A percentile compares a stretch with the other conserved stretches of the same genome.
Conservation (phyloP, 2,113 vertebrate genomes). For the Eleginops maclovinus region DNA sequence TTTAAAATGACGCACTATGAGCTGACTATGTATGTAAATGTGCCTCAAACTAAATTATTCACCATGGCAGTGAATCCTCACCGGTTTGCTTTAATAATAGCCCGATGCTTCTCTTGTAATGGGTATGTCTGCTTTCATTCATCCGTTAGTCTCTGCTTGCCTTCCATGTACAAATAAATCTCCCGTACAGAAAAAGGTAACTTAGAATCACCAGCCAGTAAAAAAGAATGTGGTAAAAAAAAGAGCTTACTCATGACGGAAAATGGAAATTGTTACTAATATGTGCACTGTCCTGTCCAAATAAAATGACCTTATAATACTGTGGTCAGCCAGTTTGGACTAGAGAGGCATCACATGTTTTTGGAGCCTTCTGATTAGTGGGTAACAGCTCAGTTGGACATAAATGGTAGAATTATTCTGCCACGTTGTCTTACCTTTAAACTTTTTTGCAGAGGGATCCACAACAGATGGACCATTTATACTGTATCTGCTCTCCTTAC, state of each 20-base stretch:
- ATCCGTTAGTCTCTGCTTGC: constrained; percentile 57
- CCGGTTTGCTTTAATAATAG: constrained; percentile 46
- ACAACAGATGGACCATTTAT: neutral
- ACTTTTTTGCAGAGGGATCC: neutral
- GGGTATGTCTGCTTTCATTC: constrained; percentile 60
- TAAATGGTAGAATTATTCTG: constrained; percentile 12
- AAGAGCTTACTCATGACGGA: constrained; percentile 3
- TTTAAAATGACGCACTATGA: constrained; percentile 37
- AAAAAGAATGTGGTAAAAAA: constrained; percentile 37
- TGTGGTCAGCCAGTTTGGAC: constrained; percentile 37
- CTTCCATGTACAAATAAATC: constrained; percentile 63
- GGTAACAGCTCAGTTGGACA: constrained; percentile 28
- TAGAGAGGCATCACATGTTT: constrained; percentile 38
- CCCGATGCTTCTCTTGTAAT: constrained; percentile 43
- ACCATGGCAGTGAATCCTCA: constrained; percentile 29
- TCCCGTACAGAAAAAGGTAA: constrained; percentile 34
- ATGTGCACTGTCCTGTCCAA: constrained; percentile 18
- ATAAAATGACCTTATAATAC: constrained; percentile 31
- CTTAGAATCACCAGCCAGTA: constrained; percentile 28
- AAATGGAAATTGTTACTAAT: constrained; percentile 47
- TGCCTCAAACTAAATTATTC: constrained; percentile 23
- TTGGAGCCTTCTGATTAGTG: constrained; percentile 39
- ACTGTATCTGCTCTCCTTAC: neutral
- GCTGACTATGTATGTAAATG: constrained; percentile 40
- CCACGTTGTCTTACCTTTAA: constrained; percentile 35